phyloP scores from a whole-genome alignment of 2,113 vertebrate genomes.

The Menura novaehollandiae region DNA sequence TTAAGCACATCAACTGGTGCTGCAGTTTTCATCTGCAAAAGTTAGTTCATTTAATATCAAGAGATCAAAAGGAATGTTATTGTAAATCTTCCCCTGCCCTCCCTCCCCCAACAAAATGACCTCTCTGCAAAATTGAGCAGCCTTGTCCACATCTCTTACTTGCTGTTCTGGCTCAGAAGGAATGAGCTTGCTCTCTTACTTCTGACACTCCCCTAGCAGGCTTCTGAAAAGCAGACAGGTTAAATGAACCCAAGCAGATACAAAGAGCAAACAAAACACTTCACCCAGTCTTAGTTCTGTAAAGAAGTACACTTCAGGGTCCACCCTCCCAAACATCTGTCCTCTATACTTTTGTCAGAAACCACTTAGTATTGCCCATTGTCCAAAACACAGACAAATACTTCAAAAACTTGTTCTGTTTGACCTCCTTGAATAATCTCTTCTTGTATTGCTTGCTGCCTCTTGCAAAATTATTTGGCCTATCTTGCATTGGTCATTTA shows the following conservation, averaged over 20 bases:
- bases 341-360: not conserved
- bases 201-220: not conserved
- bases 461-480: not conserved
- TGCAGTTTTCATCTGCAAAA: not conserved
- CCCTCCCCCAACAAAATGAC: too few relatives aligned
- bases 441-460: not conserved
- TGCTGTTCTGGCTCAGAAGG: not conserved
- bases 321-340: not conserved
- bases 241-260: not conserved
- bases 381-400: not conserved
- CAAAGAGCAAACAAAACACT: not conserved
- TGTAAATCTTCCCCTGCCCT: not conserved
- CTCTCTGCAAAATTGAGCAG: not conserved
- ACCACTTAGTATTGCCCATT: not conserved
- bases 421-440: not conserved
- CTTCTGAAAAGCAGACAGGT: not conserved
- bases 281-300: not conserved
- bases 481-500: not conserved
- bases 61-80: not conserved
- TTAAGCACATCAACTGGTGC: not conserved
- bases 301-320: rapidly evolving
- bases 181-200: not conserved
- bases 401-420: not conserved
- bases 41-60: not conserved
- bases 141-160: not conserved